Evolutionary conservation across 2,797 vertebrate genomes (phyloP), one percentile per base, ranked within the genome.

Genomic region (Sebastes flavidus): DNA sequence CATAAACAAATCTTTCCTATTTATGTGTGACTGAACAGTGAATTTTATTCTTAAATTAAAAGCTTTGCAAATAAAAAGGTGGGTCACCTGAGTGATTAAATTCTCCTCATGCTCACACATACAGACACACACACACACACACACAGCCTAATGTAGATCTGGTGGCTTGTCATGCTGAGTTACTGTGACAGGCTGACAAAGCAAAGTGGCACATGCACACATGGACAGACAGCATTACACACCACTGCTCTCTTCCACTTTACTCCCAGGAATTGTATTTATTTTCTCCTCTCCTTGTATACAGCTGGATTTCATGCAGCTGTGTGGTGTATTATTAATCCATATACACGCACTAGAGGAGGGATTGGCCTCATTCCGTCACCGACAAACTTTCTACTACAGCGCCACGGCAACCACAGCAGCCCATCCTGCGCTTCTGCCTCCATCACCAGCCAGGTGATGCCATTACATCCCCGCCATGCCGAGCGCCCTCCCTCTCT

Each of bases 321-420:
- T 70, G 8, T 38, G 46, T 52, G 66, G 12, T 84, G 49, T 92
- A 89, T 92, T 92, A 93, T 94, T 91, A 92, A 91, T 90, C 58
- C 72, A 88, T 84, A 89, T 86, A 93, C 85, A 88, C 54, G 81
- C 80, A 83, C 86, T 75, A 83, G 88, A 46, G 79, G 65, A 25
- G 72, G 81, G 83, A 71, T 24, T 92, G 92, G 87, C 90, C 91
- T 92, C 90, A 90, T 93, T 95, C 93, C 87, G 78, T 92, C 92
- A 94, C 74, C 66, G 83, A 69, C 80, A 69, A 58, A 75, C 67
- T 60, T 81, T 56, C 75, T 71, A 49, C 71, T 63, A 32, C 66
- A 24, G 55, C 7, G 36, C 58, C 71, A 62, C 75, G 79, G 83
- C 72, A 81, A 82, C 79, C 71, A 38, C 54, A 74, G 72, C 27